Conservation (phyloP, 2,113 vertebrate species). For the Syngnathus typhle region DNA sequence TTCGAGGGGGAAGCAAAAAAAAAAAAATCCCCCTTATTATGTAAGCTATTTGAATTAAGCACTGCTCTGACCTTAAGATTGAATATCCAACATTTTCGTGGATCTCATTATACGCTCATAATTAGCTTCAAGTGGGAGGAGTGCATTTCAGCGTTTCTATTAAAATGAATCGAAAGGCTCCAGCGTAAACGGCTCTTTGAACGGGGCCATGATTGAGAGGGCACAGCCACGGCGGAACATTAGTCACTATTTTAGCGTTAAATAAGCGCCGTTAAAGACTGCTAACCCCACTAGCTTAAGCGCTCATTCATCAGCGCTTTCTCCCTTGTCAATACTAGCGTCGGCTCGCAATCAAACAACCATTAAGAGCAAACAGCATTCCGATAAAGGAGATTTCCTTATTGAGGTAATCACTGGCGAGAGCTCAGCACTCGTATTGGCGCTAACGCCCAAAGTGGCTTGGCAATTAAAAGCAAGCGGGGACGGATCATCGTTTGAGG, state of each 20-base stretch:
- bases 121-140: slow-evolving; percentile 36
- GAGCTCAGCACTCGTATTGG: slow-evolving; percentile 20
- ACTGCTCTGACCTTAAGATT: slow-evolving; percentile 41
- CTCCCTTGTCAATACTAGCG: slow-evolving; percentile 71
- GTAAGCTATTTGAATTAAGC: slow-evolving; percentile 40
- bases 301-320: slow-evolving; percentile 74
- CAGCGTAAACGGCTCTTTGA: slow-evolving; percentile 25
- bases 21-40: slow-evolving; percentile 16
- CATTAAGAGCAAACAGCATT: slow-evolving; percentile 62
- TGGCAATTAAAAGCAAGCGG: slow-evolving; percentile 45
- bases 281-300: slow-evolving; percentile 76
- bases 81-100: slow-evolving; percentile 38
- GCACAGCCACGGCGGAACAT: slow-evolving; percentile 46
- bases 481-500: slow-evolving; percentile 40
- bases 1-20: slow-evolving; percentile 27
- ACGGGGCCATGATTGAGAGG: slow-evolving; percentile 48
- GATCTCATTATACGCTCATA: slow-evolving; percentile 44
- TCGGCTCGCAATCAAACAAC: slow-evolving; percentile 65
- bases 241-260: slow-evolving; percentile 64
- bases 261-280: slow-evolving; percentile 70
- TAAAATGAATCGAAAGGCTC: slow-evolving; percentile 30
- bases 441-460: slow-evolving; percentile 34
- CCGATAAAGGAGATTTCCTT: slow-evolving; percentile 65
- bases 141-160: slow-evolving; percentile 33
- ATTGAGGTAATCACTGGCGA: slow-evolving; percentile 64